phyloP scores from a whole-genome alignment of 2,797 vertebrate species.

The Otolemur crassicaudatus region DNA sequence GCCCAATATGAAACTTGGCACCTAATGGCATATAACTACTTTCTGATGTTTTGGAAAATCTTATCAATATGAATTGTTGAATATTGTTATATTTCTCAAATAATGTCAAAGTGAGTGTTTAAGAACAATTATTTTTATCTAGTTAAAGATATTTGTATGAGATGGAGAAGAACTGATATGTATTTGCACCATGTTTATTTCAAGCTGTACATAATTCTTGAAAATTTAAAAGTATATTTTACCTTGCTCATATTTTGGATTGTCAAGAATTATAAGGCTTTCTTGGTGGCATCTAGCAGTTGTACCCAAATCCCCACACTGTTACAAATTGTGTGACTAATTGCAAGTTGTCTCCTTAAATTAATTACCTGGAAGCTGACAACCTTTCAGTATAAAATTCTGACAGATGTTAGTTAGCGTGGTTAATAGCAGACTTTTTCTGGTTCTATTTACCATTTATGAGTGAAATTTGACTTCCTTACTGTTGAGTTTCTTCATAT shows the following conservation, averaged over 20 bases:
- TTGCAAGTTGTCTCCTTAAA: slow-evolving; percentile 46
- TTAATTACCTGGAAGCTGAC: slow-evolving; percentile 63
- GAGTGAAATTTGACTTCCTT: slow-evolving; percentile 27
- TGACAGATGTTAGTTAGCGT: slow-evolving; percentile 53
- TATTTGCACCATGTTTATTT: slow-evolving; percentile 7
- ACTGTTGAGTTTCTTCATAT: background rate
- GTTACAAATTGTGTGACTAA: slow-evolving; percentile 47
- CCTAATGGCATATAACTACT: background rate
- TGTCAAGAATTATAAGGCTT: background rate
- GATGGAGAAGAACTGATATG: background rate
- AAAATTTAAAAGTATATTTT: slow-evolving; percentile 52
- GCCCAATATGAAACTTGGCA: background rate
- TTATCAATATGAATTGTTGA: background rate
- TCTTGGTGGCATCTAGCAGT: background rate
- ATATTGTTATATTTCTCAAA: slow-evolving; percentile 38
- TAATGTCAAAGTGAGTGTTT: background rate
- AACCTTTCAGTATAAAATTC: slow-evolving; percentile 51
- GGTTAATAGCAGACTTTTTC: slow-evolving; percentile 51
- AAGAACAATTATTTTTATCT: background rate
- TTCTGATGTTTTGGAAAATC: slow-evolving; percentile 23
- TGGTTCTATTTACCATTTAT: slow-evolving; percentile 46
- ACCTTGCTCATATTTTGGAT: background rate
- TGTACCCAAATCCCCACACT: background rate
- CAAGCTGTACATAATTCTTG: background rate
- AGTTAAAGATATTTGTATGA: background rate